Evolutionary conservation across 1,140 invertebrate genomes (phyloP).

Genomic region (Scylla paramamosain): DNA sequence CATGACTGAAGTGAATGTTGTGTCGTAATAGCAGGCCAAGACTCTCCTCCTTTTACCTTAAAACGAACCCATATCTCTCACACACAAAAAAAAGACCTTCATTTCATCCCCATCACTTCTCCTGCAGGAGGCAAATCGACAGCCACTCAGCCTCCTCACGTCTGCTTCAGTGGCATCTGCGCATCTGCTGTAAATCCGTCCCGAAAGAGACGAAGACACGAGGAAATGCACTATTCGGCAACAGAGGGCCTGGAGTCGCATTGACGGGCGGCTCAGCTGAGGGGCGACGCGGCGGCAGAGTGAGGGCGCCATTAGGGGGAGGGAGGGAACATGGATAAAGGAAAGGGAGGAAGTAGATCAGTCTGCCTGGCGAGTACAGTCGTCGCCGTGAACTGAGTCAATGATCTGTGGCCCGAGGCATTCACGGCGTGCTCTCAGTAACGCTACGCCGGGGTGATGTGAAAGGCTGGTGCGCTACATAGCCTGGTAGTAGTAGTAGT

Average conservation of each 20-base stretch:
- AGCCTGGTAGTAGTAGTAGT: background rate
- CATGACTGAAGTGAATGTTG: background rate
- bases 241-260: background rate
- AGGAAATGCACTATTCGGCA: background rate
- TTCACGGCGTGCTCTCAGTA: background rate
- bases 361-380: background rate
- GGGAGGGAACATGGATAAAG: background rate
- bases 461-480: background rate
- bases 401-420: background rate
- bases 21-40: background rate
- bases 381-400: background rate
- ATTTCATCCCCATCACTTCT: too few relatives aligned
- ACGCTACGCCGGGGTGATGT: background rate
- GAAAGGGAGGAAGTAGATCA: background rate
- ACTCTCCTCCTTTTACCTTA: background rate
- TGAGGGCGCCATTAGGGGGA: background rate
- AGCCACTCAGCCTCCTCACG: background rate
- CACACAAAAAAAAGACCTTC: too few relatives aligned
- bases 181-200: background rate
- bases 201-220: background rate
- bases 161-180: background rate
- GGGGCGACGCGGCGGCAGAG: background rate
- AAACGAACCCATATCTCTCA: too few relatives aligned
- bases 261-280: conserved; percentile 7
- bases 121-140: too few relatives aligned